Percentiles rank a stretch among this genome's conserved stretches.
Conservation (phyloP, 1,140 invertebrate species). For the Procambarus clarkii region DNA sequence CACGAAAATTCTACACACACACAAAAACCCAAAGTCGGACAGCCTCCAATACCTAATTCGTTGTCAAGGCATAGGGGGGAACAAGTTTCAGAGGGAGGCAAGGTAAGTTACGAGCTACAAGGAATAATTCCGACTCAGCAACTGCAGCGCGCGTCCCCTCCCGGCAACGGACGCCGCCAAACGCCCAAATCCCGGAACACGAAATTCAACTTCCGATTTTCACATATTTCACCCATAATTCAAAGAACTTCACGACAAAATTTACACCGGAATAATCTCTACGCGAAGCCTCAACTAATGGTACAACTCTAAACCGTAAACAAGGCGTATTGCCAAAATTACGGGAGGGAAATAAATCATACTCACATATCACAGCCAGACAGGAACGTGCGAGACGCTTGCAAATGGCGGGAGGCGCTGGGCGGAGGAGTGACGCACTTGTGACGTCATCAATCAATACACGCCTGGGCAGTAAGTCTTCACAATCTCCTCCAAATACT, state of each 20-base stretch:
- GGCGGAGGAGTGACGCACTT: slow-evolving; percentile 66
- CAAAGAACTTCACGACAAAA: slow-evolving; percentile 15
- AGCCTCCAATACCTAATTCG: neutral
- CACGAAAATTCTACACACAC: neutral
- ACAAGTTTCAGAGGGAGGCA: neutral
- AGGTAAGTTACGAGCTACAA: slow-evolving; percentile 3
- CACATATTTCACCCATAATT: slow-evolving; percentile 62
- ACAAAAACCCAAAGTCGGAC: neutral
- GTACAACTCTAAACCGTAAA: slow-evolving; percentile 35
- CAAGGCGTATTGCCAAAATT: slow-evolving; percentile 58
- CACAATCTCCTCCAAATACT: neutral
- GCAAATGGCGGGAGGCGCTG: slow-evolving; percentile 72
- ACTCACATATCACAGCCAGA: slow-evolving; percentile 73
- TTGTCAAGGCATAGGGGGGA: neutral
- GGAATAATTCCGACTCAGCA: slow-evolving; percentile 51
- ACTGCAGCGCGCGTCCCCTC: slow-evolving; percentile 57
- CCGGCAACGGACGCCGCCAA: slow-evolving; percentile 65
- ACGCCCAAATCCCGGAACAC: slow-evolving; percentile 64
- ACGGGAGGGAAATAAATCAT: slow-evolving; percentile 68
- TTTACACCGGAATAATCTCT: slow-evolving; percentile 48
- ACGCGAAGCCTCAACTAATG: slow-evolving; percentile 37
- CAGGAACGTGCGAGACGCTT: slow-evolving; percentile 73
- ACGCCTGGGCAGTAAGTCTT: slow-evolving; percentile 19
- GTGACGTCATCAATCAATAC: slow-evolving; percentile 72
- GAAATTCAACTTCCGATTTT: slow-evolving; percentile 62